These are phyloP conservation scores for Meriones psammophilus DNA, from an alignment of 2,797 vertebrate genomes.

Conservation along the genomic window DNA sequence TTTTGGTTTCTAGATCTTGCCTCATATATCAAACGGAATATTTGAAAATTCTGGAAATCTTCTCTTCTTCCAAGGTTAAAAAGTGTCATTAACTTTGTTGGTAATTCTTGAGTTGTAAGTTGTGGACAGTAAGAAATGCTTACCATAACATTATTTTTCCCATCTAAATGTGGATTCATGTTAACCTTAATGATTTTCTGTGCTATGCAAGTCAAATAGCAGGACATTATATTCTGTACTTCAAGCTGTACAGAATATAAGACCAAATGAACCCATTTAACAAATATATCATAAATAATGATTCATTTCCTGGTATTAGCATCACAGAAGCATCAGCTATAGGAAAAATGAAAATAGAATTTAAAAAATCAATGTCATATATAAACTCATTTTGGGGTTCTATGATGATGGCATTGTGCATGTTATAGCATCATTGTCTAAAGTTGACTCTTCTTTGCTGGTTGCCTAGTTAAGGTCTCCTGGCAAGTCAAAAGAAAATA, in stretches of 20 bases:
- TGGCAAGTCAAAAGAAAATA: not conserved
- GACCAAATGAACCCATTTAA: not conserved
- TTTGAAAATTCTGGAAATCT: not conserved
- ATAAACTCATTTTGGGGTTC: not conserved
- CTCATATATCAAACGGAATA: not conserved
- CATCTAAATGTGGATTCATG: not conserved
- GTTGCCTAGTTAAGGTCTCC: not conserved
- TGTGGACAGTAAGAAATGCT: not conserved
- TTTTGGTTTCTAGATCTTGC: not conserved
- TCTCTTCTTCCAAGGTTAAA: not conserved
- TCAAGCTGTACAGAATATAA: not conserved
- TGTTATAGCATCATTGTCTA: not conserved
- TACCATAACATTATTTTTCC: not conserved
- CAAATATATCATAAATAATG: not conserved
- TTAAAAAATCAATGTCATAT: not conserved
- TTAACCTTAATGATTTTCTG: not conserved
- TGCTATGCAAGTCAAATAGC: not conserved
- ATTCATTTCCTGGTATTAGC: constrained; percentile 7
- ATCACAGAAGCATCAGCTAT: not conserved
- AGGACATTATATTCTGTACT: not conserved
- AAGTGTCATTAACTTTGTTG: not conserved
- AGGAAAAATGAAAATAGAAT: not conserved
- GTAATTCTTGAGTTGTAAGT: not conserved
- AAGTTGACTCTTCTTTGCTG: not conserved
- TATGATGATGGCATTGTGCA: not conserved